Percentiles rank a stretch among this genome's conserved stretches.
These are phyloP conservation scores for Hesperia comma DNA, from an alignment of 2,888 invertebrate genomes.

Conservation along the genomic window DNA sequence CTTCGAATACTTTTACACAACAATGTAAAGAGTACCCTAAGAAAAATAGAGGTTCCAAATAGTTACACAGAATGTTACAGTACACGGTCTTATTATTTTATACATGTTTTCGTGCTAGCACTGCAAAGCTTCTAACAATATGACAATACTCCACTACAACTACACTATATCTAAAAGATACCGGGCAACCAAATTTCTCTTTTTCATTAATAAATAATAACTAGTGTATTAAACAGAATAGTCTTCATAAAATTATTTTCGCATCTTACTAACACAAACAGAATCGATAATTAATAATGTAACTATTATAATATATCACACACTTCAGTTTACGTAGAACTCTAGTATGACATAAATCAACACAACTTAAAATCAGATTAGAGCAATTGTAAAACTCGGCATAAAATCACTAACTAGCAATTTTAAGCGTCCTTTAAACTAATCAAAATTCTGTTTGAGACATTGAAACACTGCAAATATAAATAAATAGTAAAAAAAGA, in stretches of 20 bases:
- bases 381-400: constrained; percentile 59
- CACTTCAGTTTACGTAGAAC: constrained; percentile 74
- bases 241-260: constrained; percentile 60
- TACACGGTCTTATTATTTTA: constrained; percentile 30
- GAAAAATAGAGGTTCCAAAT: constrained; percentile 20
- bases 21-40: constrained; percentile 29
- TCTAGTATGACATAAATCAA: constrained; percentile 57
- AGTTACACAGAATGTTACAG: constrained; percentile 41
- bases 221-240: constrained; percentile 65
- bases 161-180: constrained; percentile 70
- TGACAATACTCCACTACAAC: constrained; percentile 65
- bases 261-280: constrained; percentile 76
- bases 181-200: constrained; percentile 71
- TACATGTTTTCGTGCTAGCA: constrained; percentile 59
- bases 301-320: constrained; percentile 68
- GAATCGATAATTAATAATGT: constrained; percentile 66
- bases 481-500: constrained; percentile 72
- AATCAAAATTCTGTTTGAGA: constrained; percentile 65
- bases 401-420: constrained; percentile 62
- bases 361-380: constrained; percentile 52
- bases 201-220: constrained; percentile 78
- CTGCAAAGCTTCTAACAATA: constrained; percentile 72
- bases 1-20: constrained; percentile 24
- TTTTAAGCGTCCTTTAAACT: constrained; percentile 56
- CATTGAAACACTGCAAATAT: constrained; percentile 64